These are phyloP conservation scores for Oncorhynchus clarkii DNA, from an alignment of 2,113 vertebrate species.

Conservation along the genomic window DNA sequence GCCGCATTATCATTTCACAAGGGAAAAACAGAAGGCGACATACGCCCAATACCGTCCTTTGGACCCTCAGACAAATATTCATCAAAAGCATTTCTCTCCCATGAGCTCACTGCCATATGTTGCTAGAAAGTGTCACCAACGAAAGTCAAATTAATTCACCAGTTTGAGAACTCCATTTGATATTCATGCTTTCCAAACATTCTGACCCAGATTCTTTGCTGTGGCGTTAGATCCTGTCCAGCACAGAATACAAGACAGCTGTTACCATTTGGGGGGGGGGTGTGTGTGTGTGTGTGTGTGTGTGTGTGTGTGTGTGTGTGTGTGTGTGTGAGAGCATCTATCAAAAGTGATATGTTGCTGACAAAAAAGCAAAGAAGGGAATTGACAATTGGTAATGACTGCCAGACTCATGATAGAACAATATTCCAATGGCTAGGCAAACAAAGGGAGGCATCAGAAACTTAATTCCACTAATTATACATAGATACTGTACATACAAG, in stretches of 20 bases:
- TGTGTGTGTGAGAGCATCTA: not conserved
- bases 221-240: conserved; percentile 82
- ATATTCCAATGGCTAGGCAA: conserved; percentile 86
- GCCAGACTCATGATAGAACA: conserved; percentile 56
- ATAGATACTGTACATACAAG: conserved; percentile 2
- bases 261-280: conserved; percentile 71
- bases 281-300: too few relatives aligned
- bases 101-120: conserved; percentile 94
- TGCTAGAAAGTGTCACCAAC: conserved; percentile 96
- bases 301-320: too few relatives aligned
- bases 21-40: conserved; percentile 89
- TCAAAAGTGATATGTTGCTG: not conserved
- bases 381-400: not conserved
- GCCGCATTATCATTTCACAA: conserved; percentile 93
- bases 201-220: conserved; percentile 82
- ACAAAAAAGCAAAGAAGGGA: not conserved
- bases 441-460: conserved; percentile 87
- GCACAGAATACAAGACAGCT: conserved; percentile 83
- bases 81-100: conserved; percentile 92
- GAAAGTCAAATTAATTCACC: conserved; percentile 96
- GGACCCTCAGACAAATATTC: conserved; percentile 86
- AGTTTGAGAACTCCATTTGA: conserved; percentile 92
- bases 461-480: conserved; percentile 68
- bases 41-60: conserved; percentile 84
- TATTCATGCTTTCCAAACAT: conserved; percentile 91